These are phyloP conservation scores for Lethrus apterus DNA, from an alignment of 1,140 invertebrate genomes.

Conservation along the genomic window DNA sequence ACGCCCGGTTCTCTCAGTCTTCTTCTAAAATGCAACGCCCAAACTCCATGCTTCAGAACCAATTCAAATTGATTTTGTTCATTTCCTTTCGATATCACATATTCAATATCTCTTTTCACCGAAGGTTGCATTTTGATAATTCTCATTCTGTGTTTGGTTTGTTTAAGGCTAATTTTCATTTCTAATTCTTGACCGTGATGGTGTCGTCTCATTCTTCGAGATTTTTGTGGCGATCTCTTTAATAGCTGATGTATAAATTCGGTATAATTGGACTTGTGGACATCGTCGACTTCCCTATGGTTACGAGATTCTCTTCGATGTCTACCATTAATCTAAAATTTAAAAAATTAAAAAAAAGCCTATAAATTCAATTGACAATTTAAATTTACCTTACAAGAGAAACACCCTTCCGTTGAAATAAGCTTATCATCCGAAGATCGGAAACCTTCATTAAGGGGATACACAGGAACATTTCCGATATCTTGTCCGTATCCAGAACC, in stretches of 20 bases:
- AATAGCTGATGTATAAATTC: conserved; percentile 24
- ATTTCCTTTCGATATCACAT: conserved; percentile 58
- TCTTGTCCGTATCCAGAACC: conserved; percentile 48
- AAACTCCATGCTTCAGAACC: conserved; percentile 54
- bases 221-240: conserved; percentile 22
- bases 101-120: conserved; percentile 56
- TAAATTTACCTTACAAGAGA: conserved; percentile 70
- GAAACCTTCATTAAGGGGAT: conserved; percentile 47
- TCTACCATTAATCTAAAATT: conserved; percentile 39
- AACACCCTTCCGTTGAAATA: conserved; percentile 83
- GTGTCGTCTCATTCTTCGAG: conserved; percentile 33
- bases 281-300: conserved; percentile 13
- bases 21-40: conserved; percentile 54
- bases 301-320: conserved; percentile 39
- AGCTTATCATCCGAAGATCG: conserved; percentile 53
- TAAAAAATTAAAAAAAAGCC: conserved; percentile 7
- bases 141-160: conserved; percentile 55
- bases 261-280: conserved; percentile 25
- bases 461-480: conserved; percentile 61
- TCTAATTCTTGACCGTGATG: conserved; percentile 45
- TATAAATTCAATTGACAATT: background rate
- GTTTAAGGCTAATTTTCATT: conserved; percentile 49
- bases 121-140: conserved; percentile 60
- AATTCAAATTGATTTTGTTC: conserved; percentile 59
- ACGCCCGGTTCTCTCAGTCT: conserved; percentile 48